Evolutionary conservation across 2,797 vertebrate genomes (phyloP).

Genomic region (Alca torda): DNA sequence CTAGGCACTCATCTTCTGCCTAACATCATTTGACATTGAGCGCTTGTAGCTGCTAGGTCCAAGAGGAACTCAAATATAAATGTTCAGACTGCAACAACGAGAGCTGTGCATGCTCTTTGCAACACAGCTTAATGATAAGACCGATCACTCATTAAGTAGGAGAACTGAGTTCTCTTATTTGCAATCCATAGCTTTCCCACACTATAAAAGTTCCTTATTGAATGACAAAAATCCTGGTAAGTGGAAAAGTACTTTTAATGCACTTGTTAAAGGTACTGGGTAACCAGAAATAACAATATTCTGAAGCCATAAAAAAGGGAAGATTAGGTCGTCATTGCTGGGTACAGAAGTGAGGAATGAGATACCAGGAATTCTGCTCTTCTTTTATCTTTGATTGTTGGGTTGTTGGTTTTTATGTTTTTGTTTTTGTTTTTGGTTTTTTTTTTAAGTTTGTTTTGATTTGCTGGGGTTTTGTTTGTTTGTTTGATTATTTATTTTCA

Average conservation of each 20-base stretch:
- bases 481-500: not conserved
- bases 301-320: not conserved
- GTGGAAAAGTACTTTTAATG: not conserved
- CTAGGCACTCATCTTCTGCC: not conserved
- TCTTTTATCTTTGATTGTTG: not conserved
- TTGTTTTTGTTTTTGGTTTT: too few species aligned
- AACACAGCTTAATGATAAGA: not conserved
- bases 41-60: not conserved
- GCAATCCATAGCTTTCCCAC: not conserved
- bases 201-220: not conserved
- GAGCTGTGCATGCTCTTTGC: rapidly evolving
- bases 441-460: not conserved
- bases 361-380: not conserved
- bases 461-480: rapidly evolving
- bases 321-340: not conserved
- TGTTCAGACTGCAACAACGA: not conserved
- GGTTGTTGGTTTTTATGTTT: too few species aligned
- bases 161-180: not conserved
- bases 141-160: not conserved
- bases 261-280: not conserved
- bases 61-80: not conserved
- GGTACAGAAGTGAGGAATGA: not conserved
- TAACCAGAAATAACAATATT: not conserved
- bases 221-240: not conserved
- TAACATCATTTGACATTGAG: not conserved